A percentile compares a stretch with the other conserved stretches of the same genome.
These are phyloP conservation scores for Poecilia gillii DNA, from an alignment of 2,797 vertebrate genomes.

Conservation along the genomic window DNA sequence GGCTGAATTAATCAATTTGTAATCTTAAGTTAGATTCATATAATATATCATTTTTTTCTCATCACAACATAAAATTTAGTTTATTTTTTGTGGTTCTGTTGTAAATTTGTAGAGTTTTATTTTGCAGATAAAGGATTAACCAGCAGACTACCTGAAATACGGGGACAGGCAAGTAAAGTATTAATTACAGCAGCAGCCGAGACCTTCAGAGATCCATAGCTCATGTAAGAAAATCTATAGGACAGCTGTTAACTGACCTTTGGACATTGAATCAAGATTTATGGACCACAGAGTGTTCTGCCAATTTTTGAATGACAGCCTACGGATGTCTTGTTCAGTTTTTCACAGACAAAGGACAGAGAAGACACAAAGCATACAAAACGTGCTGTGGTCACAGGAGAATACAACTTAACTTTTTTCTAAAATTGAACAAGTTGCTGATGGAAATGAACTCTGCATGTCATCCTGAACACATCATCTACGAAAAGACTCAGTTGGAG, in stretches of 20 bases:
- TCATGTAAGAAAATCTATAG: not conserved
- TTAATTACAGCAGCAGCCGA: not conserved
- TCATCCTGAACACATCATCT: not conserved
- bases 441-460: not conserved
- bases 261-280: not conserved
- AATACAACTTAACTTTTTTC: not conserved
- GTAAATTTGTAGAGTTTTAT: not conserved
- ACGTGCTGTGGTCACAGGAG: not conserved
- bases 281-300: not conserved
- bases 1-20: not conserved
- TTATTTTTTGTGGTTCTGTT: not conserved
- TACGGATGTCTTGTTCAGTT: not conserved
- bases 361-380: not conserved
- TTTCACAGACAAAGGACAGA: not conserved
- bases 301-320: not conserved
- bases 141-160: not conserved
- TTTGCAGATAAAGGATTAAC: not conserved
- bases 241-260: not conserved
- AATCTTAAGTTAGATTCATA: not conserved
- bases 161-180: not conserved
- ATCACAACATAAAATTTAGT: not conserved
- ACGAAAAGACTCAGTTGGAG: not conserved
- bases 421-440: not conserved
- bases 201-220: not conserved
- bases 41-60: not conserved